Evolutionary conservation across 2,113 vertebrate species (phyloP).

Genomic region (Sapajus apella): DNA sequence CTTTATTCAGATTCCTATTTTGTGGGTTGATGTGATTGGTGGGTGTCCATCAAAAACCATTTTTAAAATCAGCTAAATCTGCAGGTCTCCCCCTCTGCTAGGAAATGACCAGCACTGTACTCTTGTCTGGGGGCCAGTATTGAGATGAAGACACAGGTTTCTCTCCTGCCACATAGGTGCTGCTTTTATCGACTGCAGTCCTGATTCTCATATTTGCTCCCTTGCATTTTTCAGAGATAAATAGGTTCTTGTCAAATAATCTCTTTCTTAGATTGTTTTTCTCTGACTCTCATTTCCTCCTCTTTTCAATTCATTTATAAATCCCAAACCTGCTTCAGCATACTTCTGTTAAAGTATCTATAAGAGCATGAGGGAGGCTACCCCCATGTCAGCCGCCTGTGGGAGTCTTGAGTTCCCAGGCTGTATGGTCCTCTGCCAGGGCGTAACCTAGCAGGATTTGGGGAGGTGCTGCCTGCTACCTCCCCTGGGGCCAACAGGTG

Average conservation of each 20-base stretch:
- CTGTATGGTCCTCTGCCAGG: accelerated
- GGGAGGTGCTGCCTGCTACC: too few species aligned
- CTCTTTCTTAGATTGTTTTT: background rate
- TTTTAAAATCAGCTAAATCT: background rate
- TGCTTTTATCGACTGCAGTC: background rate
- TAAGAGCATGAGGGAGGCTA: background rate
- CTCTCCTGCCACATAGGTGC: background rate
- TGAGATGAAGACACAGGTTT: background rate
- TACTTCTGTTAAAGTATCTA: background rate
- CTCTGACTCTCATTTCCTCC: background rate
- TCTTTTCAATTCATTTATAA: background rate
- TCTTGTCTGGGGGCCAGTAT: background rate
- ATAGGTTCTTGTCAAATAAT: background rate
- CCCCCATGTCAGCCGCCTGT: too few species aligned
- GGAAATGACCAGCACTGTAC: background rate
- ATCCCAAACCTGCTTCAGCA: background rate
- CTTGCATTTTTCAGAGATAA: background rate
- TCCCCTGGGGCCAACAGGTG: background rate
- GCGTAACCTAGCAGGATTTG: background rate
- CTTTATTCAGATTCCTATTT: background rate
- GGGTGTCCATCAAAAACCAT: background rate
- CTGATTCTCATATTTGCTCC: background rate
- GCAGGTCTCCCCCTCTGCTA: background rate
- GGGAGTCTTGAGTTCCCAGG: too few species aligned
- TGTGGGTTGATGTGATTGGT: background rate